A percentile compares a stretch with the other conserved stretches of the same genome.
These are phyloP conservation scores for Cephalopachus bancanus DNA, from an alignment of 2,797 vertebrate species.

Conservation along the genomic window DNA sequence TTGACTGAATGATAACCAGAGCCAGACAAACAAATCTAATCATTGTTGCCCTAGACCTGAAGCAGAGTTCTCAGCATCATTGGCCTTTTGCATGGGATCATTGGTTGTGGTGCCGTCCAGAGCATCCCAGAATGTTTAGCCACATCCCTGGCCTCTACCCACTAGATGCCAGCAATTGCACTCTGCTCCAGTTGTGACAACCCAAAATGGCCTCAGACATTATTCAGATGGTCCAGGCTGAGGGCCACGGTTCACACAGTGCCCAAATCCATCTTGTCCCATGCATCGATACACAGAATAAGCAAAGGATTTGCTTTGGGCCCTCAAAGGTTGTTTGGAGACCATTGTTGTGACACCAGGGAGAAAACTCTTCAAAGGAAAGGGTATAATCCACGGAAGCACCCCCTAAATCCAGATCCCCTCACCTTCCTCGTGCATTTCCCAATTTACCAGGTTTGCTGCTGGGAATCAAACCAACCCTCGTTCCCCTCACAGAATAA, in stretches of 20 bases:
- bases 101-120: fast-evolving
- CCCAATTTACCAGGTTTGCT: not conserved
- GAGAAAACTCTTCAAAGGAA: not conserved
- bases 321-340: not conserved
- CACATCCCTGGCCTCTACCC: not conserved
- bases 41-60: not conserved
- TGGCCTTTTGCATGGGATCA: fast-evolving
- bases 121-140: not conserved
- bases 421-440: not conserved
- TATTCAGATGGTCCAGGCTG: not conserved
- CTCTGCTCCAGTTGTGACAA: not conserved
- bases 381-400: too few relatives aligned
- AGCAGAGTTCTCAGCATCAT: not conserved
- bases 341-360: not conserved
- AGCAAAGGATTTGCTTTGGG: not conserved
- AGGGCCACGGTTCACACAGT: too few relatives aligned
- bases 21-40: not conserved
- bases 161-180: too few relatives aligned
- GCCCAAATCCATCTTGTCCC: not conserved
- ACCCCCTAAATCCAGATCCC: not conserved
- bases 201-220: not conserved
- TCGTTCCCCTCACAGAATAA: not conserved
- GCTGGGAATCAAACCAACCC: not conserved
- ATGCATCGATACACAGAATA: too few relatives aligned
- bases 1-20: not conserved